These are phyloP conservation scores for Eupithecia centaureata DNA, from an alignment of 2,888 invertebrate species.

Conservation along the genomic window DNA sequence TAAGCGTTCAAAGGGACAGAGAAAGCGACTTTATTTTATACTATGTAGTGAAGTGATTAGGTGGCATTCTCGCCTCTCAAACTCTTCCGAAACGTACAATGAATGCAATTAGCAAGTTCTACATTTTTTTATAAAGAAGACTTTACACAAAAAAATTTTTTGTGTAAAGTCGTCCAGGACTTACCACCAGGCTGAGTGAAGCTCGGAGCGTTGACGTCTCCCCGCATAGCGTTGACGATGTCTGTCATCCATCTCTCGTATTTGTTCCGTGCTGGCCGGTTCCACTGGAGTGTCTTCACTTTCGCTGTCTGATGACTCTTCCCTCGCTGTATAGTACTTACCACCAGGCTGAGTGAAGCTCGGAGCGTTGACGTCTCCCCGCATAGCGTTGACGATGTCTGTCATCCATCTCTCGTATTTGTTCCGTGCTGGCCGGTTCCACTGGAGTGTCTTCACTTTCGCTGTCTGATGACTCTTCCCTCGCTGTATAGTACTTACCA, in stretches of 20 bases:
- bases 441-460: slow-evolving; percentile 40
- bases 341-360: slow-evolving; percentile 28
- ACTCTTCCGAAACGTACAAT: not conserved
- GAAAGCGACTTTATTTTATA: too few species aligned
- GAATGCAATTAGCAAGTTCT: too few species aligned
- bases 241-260: slow-evolving; percentile 79
- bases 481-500: too few species aligned
- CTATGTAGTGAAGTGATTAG: too few species aligned
- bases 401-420: slow-evolving; percentile 78
- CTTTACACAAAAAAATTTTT: too few species aligned
- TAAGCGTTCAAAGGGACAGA: too few species aligned
- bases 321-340: too few species aligned
- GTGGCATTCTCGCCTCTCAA: not conserved
- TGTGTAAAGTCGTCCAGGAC: too few species aligned
- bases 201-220: slow-evolving; percentile 69
- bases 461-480: too few species aligned
- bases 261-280: slow-evolving; percentile 71
- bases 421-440: slow-evolving; percentile 69
- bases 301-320: too few species aligned
- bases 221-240: slow-evolving; percentile 85
- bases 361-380: slow-evolving; percentile 75
- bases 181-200: slow-evolving; percentile 27
- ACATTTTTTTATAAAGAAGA: too few species aligned
- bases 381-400: slow-evolving; percentile 86
- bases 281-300: slow-evolving; percentile 50